Percentiles rank a stretch among this genome's conserved stretches.
These are phyloP conservation scores for Cyphomyrus plagiostoma DNA, from an alignment of 2,113 vertebrate species.

Conservation along the genomic window DNA sequence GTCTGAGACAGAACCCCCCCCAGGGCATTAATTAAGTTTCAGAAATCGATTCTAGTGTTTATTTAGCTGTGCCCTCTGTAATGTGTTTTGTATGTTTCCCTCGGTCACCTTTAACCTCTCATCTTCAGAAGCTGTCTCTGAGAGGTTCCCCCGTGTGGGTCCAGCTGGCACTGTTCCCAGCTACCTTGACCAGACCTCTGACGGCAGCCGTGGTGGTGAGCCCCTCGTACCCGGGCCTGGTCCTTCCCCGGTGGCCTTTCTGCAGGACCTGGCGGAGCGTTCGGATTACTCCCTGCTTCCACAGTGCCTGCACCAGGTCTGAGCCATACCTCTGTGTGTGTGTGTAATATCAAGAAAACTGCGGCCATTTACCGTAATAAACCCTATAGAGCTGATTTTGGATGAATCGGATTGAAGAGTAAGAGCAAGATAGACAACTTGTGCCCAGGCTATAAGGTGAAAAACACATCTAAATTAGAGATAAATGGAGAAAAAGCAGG, in stretches of 20 bases:
- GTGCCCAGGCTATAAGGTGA: background rate
- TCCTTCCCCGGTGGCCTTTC: background rate
- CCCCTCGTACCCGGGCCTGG: background rate
- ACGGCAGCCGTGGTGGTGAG: background rate
- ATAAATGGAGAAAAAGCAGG: background rate
- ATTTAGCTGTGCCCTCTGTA: background rate
- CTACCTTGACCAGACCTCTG: background rate
- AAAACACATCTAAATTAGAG: background rate
- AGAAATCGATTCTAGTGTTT: background rate
- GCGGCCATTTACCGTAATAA: background rate
- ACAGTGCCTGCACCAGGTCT: slow-evolving; percentile 13
- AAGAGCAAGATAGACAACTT: background rate
- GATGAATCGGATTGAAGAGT: background rate
- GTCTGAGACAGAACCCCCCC: background rate
- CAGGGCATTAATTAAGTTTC: background rate
- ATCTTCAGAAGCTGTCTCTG: background rate
- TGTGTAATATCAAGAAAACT: background rate
- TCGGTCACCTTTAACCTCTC: background rate
- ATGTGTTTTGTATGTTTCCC: background rate
- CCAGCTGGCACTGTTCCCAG: background rate
- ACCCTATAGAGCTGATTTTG: background rate
- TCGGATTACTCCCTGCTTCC: background rate
- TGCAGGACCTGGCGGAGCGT: background rate
- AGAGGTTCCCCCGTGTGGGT: background rate
- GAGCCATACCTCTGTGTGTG: background rate